Conservation (phyloP, 2,113 vertebrate species). For the Lipotes vexillifer region DNA sequence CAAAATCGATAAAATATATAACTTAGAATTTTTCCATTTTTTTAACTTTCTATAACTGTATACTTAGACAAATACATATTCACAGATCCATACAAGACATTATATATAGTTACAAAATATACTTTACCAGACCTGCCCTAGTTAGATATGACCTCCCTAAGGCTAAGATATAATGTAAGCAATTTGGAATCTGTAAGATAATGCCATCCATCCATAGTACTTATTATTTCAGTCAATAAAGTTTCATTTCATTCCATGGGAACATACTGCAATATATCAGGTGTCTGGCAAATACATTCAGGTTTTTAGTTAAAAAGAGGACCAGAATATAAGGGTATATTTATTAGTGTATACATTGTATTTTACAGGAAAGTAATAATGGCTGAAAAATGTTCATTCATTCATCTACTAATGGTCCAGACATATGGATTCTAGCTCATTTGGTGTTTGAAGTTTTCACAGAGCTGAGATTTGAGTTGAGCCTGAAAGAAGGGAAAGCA, state of each 20-base stretch:
- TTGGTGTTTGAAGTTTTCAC: background rate
- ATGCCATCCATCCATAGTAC: background rate
- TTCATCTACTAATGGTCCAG: background rate
- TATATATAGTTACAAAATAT: background rate
- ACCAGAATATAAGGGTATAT: background rate
- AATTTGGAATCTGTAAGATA: background rate
- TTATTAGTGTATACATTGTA: background rate
- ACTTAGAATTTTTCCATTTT: background rate
- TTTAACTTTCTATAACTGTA: background rate
- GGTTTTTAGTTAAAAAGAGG: background rate
- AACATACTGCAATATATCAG: background rate
- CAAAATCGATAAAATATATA: background rate
- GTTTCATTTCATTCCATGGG: background rate
- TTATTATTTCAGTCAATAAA: background rate
- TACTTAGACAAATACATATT: background rate
- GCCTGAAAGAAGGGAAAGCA: background rate
- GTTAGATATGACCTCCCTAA: background rate
- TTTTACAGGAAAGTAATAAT: background rate
- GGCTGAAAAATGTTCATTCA: background rate
- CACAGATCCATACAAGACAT: background rate
- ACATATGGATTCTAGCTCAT: background rate
- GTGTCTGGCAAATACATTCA: background rate
- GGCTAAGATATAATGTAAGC: background rate
- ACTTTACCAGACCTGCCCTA: background rate
- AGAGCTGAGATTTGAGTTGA: background rate